These are phyloP conservation scores for Oreochromis niloticus DNA, from an alignment of 2,113 vertebrate genomes.

Conservation along the genomic window DNA sequence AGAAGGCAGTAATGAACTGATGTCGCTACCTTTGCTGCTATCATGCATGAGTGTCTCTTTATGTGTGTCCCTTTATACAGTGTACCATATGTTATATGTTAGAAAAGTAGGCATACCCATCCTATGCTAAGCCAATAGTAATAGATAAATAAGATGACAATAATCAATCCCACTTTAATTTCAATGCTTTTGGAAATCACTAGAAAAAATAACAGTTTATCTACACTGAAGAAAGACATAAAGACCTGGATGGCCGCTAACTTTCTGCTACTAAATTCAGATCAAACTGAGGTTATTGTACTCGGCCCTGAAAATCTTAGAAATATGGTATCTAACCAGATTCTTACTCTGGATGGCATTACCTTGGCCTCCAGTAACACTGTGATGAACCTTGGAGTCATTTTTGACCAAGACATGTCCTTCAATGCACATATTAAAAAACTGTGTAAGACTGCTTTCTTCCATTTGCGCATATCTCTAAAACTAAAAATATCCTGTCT, in stretches of 20 bases:
- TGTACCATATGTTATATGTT: background rate
- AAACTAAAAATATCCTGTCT: background rate
- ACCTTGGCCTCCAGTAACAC: background rate
- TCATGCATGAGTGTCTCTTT: background rate
- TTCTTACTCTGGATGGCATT: fast-evolving
- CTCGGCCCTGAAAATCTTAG: background rate
- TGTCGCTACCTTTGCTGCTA: background rate
- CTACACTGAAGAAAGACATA: background rate
- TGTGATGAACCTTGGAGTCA: fast-evolving
- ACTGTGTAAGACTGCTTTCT: fast-evolving
- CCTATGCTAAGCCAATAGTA: background rate
- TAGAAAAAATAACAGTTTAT: background rate
- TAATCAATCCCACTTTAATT: background rate
- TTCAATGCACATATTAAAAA: background rate
- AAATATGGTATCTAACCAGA: background rate
- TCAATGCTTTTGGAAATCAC: background rate
- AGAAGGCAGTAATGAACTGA: background rate
- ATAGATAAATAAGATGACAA: background rate
- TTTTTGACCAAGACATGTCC: background rate
- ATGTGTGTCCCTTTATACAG: no score
- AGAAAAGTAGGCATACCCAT: background rate
- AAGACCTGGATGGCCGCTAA: fast-evolving
- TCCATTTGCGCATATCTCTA: fast-evolving
- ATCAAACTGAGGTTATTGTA: background rate
- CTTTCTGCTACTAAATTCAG: background rate